A percentile compares a stretch with the other conserved stretches of the same genome.
Evolutionary conservation across 2,888 invertebrate genomes (phyloP).

Genomic region (Ennomos erosarius): DNA sequence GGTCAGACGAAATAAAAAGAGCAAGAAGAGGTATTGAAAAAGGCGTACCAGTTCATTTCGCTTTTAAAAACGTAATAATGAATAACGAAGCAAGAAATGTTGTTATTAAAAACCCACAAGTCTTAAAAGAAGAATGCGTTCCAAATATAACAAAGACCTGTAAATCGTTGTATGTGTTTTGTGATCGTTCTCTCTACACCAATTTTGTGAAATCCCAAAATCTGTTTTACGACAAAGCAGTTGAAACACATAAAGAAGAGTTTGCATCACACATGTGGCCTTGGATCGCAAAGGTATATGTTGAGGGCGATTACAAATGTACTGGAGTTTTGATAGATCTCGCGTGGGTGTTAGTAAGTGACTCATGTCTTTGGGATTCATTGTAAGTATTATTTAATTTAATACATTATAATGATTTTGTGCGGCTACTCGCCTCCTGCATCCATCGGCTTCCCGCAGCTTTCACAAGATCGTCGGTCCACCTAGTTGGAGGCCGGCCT

Average conservation of each 20-base stretch:
- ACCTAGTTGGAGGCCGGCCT: too few species aligned
- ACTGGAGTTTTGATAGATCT: slow-evolving; percentile 88
- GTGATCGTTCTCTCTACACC: slow-evolving; percentile 75
- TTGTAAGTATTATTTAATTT: slow-evolving; percentile 30
- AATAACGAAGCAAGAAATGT: slow-evolving; percentile 51
- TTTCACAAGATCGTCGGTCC: too few species aligned
- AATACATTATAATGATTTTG: too few species aligned
- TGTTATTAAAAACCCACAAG: slow-evolving; percentile 66
- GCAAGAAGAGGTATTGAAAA: slow-evolving; percentile 53
- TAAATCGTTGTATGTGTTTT: slow-evolving; percentile 82
- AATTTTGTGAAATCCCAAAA: slow-evolving; percentile 61
- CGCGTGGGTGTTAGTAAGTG: slow-evolving; percentile 87
- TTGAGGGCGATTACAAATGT: slow-evolving; percentile 89
- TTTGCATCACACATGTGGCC: slow-evolving; percentile 78
- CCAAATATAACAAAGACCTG: slow-evolving; percentile 80
- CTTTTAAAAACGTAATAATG: slow-evolving; percentile 51
- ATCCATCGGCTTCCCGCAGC: too few species aligned
- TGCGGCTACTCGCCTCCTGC: too few species aligned
- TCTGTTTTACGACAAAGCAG: slow-evolving; percentile 48
- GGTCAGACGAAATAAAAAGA: slow-evolving; percentile 46
- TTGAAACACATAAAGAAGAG: slow-evolving; percentile 38
- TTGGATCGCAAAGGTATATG: slow-evolving; percentile 90
- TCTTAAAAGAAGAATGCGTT: slow-evolving; percentile 74
- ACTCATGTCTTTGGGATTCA: slow-evolving; percentile 79
- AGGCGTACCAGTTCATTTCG: slow-evolving; percentile 62